Evolutionary conservation across 2,797 vertebrate species (phyloP).

Genomic region (Antennarius maculatus): DNA sequence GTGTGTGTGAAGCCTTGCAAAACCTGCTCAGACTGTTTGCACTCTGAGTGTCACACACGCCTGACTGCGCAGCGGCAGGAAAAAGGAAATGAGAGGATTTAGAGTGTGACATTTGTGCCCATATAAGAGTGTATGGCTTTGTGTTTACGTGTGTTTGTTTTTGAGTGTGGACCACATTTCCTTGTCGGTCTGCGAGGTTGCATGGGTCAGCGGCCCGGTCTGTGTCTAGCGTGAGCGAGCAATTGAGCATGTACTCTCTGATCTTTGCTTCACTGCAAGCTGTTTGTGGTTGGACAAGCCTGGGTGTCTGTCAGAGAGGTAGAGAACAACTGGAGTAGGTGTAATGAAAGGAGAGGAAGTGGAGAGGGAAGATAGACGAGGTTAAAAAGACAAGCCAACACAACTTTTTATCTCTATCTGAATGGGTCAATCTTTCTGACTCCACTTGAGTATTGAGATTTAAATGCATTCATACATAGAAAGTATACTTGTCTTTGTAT

Average conservation of each 20-base stretch:
- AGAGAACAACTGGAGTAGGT: conserved; percentile 40
- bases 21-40: conserved; percentile 54
- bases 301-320: conserved; percentile 40
- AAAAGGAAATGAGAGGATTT: conserved; percentile 76
- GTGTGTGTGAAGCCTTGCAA: conserved; percentile 26
- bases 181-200: conserved; percentile 47
- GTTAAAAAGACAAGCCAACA: neutral
- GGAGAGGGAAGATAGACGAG: neutral
- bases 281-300: conserved; percentile 48
- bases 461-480: neutral
- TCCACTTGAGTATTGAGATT: neutral
- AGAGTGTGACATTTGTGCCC: conserved; percentile 60
- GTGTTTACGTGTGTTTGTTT: conserved; percentile 30
- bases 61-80: conserved; percentile 71
- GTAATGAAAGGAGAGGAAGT: conserved; percentile 34
- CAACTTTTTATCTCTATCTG: no score
- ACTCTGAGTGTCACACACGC: conserved; percentile 60
- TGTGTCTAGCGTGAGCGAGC: conserved; percentile 32
- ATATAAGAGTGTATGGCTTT: conserved; percentile 26
- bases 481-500: neutral
- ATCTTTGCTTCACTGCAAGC: conserved; percentile 45
- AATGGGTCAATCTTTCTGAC: no score
- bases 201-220: conserved; percentile 60
- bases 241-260: conserved; percentile 48
- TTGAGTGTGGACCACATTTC: conserved; percentile 38